A percentile compares a stretch with the other conserved stretches of the same genome.
Conservation (phyloP, 1,140 invertebrate genomes). For the Zaprionus lachaisei region DNA sequence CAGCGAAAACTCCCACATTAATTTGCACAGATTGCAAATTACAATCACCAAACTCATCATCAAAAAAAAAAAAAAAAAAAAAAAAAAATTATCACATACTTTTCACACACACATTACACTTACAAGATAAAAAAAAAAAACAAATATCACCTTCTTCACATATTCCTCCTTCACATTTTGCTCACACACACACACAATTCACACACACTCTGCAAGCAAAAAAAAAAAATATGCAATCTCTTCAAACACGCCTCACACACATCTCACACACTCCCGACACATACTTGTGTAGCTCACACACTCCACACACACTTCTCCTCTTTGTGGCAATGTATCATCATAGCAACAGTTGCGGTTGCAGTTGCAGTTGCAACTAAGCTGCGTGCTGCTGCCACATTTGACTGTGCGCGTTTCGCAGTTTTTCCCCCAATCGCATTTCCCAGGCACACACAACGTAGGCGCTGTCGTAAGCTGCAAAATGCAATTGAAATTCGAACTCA, state of each 20-base stretch:
- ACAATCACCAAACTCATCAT: constrained; percentile 27
- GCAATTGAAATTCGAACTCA: background rate
- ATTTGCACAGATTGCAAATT: constrained; percentile 60
- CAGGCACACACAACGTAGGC: background rate
- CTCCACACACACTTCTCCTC: background rate
- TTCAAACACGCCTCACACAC: too few relatives aligned
- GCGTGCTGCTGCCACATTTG: background rate
- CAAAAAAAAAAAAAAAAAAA: too few relatives aligned
- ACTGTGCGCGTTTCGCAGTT: background rate
- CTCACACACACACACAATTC: background rate
- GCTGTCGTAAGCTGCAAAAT: background rate
- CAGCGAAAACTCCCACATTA: constrained; percentile 72
- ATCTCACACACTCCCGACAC: too few relatives aligned
- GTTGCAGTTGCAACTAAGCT: background rate
- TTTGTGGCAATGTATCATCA: background rate
- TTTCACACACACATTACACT: too few relatives aligned
- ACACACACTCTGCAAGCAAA: background rate
- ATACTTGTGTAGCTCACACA: background rate
- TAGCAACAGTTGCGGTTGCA: constrained; percentile 10
- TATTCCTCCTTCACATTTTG: too few relatives aligned
- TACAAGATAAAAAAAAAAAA: too few relatives aligned
- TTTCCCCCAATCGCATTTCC: background rate
- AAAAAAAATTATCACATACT: too few relatives aligned
- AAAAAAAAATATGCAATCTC: too few relatives aligned
- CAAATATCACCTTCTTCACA: too few relatives aligned